phyloP scores from a whole-genome alignment of 2,888 invertebrate genomes.

The Hydriomena furcata region DNA sequence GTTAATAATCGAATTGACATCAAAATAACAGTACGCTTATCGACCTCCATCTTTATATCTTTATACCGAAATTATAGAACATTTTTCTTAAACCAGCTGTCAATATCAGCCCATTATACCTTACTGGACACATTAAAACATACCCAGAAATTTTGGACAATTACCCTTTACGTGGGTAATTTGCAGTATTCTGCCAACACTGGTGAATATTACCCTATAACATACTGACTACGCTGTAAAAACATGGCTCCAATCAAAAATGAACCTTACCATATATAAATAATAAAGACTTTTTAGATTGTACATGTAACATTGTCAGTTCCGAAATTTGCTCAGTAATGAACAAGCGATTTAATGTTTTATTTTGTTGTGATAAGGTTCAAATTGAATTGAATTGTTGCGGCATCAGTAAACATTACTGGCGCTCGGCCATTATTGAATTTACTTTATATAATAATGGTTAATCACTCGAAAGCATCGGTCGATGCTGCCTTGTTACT shows the following conservation, averaged over 20 bases:
- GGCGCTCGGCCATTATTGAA: constrained; percentile 80
- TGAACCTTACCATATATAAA: constrained; percentile 15
- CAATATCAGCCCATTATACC: constrained; percentile 53
- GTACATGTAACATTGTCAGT: constrained; percentile 19
- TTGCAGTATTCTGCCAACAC: constrained; percentile 73
- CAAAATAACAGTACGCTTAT: constrained; percentile 23
- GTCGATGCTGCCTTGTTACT: constrained; percentile 76
- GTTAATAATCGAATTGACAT: constrained; percentile 8
- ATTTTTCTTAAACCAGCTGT: constrained; percentile 28
- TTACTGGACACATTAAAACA: constrained; percentile 60
- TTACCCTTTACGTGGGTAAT: constrained; percentile 75
- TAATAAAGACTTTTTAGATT: constrained; percentile 29
- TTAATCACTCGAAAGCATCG: constrained; percentile 81
- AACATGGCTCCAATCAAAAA: constrained; percentile 26
- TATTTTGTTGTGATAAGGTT: constrained; percentile 43
- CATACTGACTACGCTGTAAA: constrained; percentile 31
- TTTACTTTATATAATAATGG: constrained; percentile 83
- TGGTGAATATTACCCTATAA: constrained; percentile 57
- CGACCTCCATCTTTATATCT: constrained; percentile 29
- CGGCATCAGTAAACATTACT: constrained; percentile 72
- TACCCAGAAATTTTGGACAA: constrained; percentile 66
- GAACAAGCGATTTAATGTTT: constrained; percentile 41
- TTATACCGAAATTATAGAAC: constrained; percentile 27
- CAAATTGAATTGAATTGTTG: constrained; percentile 33
- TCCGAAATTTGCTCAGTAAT: constrained; percentile 39